Evolutionary conservation across 2,888 invertebrate genomes (phyloP), one percentile per base, ranked within the genome.

Genomic region (Pachydiplax longipennis): DNA sequence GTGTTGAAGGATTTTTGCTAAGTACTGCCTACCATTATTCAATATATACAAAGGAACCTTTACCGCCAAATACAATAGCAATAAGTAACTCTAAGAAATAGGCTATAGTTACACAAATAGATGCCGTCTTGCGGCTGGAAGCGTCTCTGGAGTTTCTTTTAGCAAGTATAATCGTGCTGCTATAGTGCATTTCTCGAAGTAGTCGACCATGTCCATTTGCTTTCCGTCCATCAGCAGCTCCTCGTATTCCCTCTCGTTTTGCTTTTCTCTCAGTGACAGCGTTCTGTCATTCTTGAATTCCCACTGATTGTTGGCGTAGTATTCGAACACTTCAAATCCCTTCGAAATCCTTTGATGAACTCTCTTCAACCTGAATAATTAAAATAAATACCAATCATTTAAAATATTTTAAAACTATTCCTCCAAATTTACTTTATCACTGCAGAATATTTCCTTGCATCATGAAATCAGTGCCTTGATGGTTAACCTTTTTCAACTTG

Each of bases 281-380:
- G 96, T 95, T 92, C 96, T 95, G 90, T 96, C 95, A 35, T 97
- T 97, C 81, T 96, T 96, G 93, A 98, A 98, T 93, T 97, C 97
- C 98, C 99, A 99, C 92, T 98, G 97, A 93, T 97, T 97, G 93
- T 97, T 97, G 0, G 98, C 98, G 94, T 99, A 99, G 93, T 98
- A 98, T 93, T 98, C 97, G 93, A 99, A 97, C 0, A 97, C 97
- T 93, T 97, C 97, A 93, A 98, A 97, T 0, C 98, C 97, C 94
- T 98, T 97, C 92, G 95, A 95, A 92, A 99, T 97, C 83, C 97
- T 96, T 91, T 96, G 96, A 92, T 98, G 98, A 1, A 98, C 97
- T 90, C 96, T 96, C 93, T 97, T 96, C 93, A 98, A 95, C 48
- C 98, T 98, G 93, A 0, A 94, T 93, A 65, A 48, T 80, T 87